These are phyloP conservation scores for Agriopis aurantiaria DNA, from an alignment of 2,888 invertebrate species.

Conservation along the genomic window DNA sequence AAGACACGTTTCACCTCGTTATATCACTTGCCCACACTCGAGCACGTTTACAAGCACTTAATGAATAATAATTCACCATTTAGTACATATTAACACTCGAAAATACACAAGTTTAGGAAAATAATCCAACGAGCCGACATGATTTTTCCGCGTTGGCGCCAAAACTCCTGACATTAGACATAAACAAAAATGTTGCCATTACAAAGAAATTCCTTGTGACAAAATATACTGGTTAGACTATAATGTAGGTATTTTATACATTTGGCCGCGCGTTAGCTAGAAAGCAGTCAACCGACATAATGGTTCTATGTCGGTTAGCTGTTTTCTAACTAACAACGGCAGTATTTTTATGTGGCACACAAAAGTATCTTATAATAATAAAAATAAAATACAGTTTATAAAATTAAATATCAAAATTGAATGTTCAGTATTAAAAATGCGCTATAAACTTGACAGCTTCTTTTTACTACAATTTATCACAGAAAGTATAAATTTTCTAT, in stretches of 20 bases:
- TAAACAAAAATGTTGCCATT: too few species aligned
- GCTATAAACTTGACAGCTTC: constrained; percentile 51
- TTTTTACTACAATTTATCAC: constrained; percentile 67
- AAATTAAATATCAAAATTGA: constrained; percentile 2
- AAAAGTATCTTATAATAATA: constrained; percentile 30
- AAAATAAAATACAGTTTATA: constrained; percentile 23
- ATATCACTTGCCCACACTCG: too few species aligned
- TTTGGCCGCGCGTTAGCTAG: background rate
- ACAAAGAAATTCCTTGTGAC: too few species aligned
- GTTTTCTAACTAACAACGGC: background rate
- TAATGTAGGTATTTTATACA: constrained; percentile 15
- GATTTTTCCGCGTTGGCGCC: too few species aligned
- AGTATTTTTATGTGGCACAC: constrained; percentile 22
- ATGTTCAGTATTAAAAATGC: constrained; percentile 48
- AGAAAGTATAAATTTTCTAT: constrained; percentile 64
- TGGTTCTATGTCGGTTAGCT: background rate
- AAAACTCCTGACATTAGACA: too few species aligned
- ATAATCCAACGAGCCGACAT: too few species aligned
- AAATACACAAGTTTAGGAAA: too few species aligned
- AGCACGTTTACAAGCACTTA: too few species aligned
- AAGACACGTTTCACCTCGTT: too few species aligned
- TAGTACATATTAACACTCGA: too few species aligned
- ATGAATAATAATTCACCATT: too few species aligned
- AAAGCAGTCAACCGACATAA: background rate
- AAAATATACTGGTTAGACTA: too few species aligned